Percentiles rank a stretch among this genome's conserved stretches.
Conservation (phyloP, 2,888 invertebrate species). For the Rhingia campestris region DNA sequence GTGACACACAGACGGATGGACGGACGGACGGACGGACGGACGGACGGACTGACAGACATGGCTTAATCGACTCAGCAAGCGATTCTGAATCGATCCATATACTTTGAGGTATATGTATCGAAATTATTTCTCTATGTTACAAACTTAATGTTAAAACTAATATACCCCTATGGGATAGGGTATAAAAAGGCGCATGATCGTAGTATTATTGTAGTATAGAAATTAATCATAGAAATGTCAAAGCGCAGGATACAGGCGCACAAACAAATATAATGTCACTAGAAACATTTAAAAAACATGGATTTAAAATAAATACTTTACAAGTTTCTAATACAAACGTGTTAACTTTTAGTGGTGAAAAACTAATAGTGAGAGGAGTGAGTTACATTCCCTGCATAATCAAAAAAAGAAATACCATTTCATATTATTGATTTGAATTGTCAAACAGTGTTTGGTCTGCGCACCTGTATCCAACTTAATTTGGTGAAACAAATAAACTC, state of each 20-base stretch:
- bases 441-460: constrained; percentile 40
- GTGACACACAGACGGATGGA: too few relatives aligned
- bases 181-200: constrained; percentile 15
- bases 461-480: constrained; percentile 34
- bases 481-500: constrained; percentile 35
- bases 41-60: too few relatives aligned
- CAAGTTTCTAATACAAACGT: constrained; percentile 15
- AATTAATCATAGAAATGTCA: constrained; percentile 30
- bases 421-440: constrained; percentile 36
- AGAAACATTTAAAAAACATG: constrained; percentile 29
- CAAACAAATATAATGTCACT: constrained; percentile 29
- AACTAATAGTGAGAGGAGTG: constrained; percentile 20
- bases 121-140: too few relatives aligned
- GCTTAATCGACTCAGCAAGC: too few relatives aligned
- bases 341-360: constrained; percentile 38
- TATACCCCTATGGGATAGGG: too few relatives aligned
- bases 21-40: too few relatives aligned
- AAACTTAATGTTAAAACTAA: too few relatives aligned
- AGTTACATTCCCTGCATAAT: constrained; percentile 21
- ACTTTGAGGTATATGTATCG: too few relatives aligned
- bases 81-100: too few relatives aligned
- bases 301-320: constrained; percentile 26
- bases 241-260: constrained; percentile 35
- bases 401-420: constrained; percentile 16
- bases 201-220: constrained; percentile 37